Evolutionary conservation across 2,113 vertebrate species (phyloP).

Genomic region (Orientallactaga bullata): DNA sequence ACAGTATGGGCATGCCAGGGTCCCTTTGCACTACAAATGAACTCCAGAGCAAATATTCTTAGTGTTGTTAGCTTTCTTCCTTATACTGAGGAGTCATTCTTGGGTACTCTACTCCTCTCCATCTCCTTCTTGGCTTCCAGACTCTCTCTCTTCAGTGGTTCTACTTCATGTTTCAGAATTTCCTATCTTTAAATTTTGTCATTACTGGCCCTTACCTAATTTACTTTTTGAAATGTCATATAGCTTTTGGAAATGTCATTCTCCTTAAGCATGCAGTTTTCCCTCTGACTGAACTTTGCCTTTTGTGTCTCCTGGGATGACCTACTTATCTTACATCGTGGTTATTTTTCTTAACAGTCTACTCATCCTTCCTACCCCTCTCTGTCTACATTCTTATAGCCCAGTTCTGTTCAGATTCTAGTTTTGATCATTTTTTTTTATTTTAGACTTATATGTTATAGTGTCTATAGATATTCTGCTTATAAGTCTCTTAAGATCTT

Average conservation of each 20-base stretch:
- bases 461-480: neutral
- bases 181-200: neutral
- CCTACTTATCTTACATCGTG: neutral
- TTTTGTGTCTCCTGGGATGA: no score
- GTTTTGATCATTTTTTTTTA: neutral
- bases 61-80: neutral
- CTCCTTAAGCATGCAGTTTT: neutral
- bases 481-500: neutral
- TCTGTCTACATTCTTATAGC: neutral
- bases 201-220: neutral
- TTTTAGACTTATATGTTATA: conserved; percentile 8
- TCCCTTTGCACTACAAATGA: neutral
- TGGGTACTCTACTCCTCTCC: neutral
- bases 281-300: neutral
- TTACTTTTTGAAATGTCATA: neutral
- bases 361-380: fast-evolving
- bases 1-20: no score
- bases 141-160: neutral
- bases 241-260: neutral
- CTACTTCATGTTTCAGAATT: neutral
- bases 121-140: neutral
- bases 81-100: neutral
- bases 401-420: neutral
- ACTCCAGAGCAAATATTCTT: neutral
- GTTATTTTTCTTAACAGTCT: neutral